Percentiles rank a stretch among this genome's conserved stretches.
phyloP scores from a whole-genome alignment of 2,113 vertebrate species.

The Edolisoma coerulescens region DNA sequence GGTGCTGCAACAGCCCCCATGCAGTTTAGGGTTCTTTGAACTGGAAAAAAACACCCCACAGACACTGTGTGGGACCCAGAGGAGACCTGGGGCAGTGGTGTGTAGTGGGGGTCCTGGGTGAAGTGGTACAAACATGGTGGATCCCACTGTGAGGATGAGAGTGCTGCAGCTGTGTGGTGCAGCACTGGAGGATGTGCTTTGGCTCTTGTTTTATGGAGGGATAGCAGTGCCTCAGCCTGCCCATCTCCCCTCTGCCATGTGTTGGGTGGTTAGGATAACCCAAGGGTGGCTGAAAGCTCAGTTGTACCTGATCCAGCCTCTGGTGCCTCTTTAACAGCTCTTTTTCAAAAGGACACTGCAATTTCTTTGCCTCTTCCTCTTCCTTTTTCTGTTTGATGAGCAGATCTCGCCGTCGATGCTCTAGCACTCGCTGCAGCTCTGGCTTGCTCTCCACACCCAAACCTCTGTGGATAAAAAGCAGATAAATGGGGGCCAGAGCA shows the following conservation, averaged over 20 bases:
- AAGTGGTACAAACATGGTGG: neutral
- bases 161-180: neutral
- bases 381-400: slow-evolving; percentile 85
- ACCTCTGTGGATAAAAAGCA: slow-evolving; percentile 65
- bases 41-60: neutral
- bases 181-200: neutral
- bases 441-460: slow-evolving; percentile 82
- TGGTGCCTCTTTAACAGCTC: slow-evolving; percentile 88
- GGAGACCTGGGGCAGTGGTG: neutral
- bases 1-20: neutral
- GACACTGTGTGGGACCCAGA: neutral
- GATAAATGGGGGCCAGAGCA: neutral
- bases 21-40: neutral
- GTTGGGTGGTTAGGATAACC: neutral
- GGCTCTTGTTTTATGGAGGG: neutral
- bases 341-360: slow-evolving; percentile 90
- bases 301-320: slow-evolving; percentile 86
- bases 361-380: slow-evolving; percentile 86
- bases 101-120: fast-evolving
- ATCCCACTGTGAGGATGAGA: neutral
- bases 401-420: slow-evolving; percentile 89
- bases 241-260: neutral
- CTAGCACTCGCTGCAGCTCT: slow-evolving; percentile 90
- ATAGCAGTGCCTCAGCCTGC: neutral
- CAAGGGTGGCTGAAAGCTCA: neutral